Base-by-base conservation (phyloP, 1,140 invertebrate species). In the Whitmania pigra region DNA sequence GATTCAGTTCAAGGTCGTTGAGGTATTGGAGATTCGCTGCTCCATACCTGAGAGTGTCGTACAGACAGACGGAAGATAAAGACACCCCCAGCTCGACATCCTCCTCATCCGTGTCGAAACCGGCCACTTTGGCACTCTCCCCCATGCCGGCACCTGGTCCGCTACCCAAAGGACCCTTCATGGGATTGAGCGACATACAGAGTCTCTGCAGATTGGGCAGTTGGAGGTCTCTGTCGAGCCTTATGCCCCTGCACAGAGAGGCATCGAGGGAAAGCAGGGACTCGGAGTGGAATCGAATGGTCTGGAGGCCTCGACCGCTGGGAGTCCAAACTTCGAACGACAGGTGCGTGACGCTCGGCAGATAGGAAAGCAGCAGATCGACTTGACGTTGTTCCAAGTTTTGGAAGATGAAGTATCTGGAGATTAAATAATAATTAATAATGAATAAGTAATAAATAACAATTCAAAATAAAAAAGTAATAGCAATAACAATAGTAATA, bases 291-390 rank as follows among this genome's bases (percentile, higher is more conserved):
- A 80, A 63, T 4, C 73, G 53, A 74, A 76, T 79, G 18, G 77
- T 72, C 25, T 75, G 43, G 20, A 80, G 73, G 18, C 77, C 76
- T 22, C 74, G 67, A 4, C 77, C 78, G 72, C 77, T 78, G n/a
- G 78, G 78, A 13, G 78, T 78, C 79, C 80, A 80, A 3, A 80
- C 78, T 71, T 81, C 79, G 20, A 81, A 67, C 73, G 79, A 74
- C 22, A 81, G 73, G 27, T 72, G 75, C 43, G 53, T 67, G 22
- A 74, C 31, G 7, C 17, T 22, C 17, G 77, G 75, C 40, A 79
- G 40, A 11, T 74, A 73, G 53, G 57, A 66, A 25, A 81, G 72
- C 27, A 80, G 57, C 36, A 71, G 66, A 31, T 78, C 77, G 25
- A 80, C 67, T 18, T 76, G 71, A 17, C 74, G 66, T 71, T 79